phyloP scores from a whole-genome alignment of 2,888 invertebrate species.

The Cylindroiulus punctatus region DNA sequence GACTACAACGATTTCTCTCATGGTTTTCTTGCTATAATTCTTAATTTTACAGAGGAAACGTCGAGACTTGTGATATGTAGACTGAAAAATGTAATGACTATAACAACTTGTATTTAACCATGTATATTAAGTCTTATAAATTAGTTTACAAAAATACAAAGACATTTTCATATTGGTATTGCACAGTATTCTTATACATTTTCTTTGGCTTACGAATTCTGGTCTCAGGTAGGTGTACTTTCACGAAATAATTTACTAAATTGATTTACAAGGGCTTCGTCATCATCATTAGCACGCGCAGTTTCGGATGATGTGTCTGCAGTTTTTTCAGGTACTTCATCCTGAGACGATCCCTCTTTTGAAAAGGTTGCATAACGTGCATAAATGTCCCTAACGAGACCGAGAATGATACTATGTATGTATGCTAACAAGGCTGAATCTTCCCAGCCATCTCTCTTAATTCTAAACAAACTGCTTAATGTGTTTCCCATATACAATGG shows the following conservation, averaged over 20 bases:
- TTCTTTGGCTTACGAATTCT: not conserved
- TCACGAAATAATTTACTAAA: not conserved
- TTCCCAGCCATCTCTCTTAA: constrained; percentile 46
- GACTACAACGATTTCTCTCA: not conserved
- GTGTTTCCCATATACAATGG: constrained; percentile 39
- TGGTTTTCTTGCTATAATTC: not conserved
- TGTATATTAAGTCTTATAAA: constrained; percentile 20
- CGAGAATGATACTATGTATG: constrained; percentile 11
- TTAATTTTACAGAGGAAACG: not conserved
- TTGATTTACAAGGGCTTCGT: not conserved
- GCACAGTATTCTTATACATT: not conserved
- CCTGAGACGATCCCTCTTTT: not conserved
- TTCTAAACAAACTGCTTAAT: constrained; percentile 39
- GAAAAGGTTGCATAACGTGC: not conserved
- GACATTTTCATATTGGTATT: not conserved
- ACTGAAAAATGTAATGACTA: not conserved
- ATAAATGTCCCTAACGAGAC: not conserved
- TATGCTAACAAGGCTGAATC: constrained; percentile 48
- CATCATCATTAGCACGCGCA: not conserved
- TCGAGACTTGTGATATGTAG: constrained; percentile 5
- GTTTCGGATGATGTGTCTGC: not conserved
- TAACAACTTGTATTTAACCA: constrained; percentile 9
- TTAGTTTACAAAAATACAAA: not conserved
- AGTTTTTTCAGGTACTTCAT: not conserved
- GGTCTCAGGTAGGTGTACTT: not conserved